phyloP scores from a whole-genome alignment of 2,888 invertebrate genomes.

The Abrostola triplasia region DNA sequence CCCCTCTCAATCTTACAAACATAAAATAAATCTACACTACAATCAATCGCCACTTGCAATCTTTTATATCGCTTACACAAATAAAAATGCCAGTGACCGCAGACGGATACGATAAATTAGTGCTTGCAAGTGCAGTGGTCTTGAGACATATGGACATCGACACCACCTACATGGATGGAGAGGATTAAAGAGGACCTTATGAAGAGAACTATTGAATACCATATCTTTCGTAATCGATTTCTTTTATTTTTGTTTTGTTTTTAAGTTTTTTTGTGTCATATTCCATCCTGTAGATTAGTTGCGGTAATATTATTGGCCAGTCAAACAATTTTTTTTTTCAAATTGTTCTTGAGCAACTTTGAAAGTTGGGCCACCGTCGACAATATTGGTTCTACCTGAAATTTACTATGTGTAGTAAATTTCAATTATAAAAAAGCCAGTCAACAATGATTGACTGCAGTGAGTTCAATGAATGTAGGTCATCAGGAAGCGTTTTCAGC shows the following conservation, averaged over 20 bases:
- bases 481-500: too few species aligned
- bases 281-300: too few species aligned
- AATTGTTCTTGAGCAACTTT: too few species aligned
- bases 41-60: constrained; percentile 3
- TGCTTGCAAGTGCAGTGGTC: neutral
- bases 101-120: constrained; percentile 5
- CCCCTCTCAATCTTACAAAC: neutral
- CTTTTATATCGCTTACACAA: constrained; percentile 4
- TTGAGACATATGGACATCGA: constrained; percentile 3
- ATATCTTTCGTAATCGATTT: too few species aligned
- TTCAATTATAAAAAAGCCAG: too few species aligned
- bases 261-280: neutral
- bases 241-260: neutral
- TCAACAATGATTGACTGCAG: too few species aligned
- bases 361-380: too few species aligned
- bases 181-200: neutral
- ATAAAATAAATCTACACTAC: constrained; percentile 4
- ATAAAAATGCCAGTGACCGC: constrained; percentile 2
- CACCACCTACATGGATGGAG: constrained; percentile 1
- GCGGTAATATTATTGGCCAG: too few species aligned
- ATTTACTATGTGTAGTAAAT: too few species aligned
- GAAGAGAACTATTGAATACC: neutral
- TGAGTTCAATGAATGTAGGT: too few species aligned
- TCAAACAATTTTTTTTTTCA: too few species aligned
- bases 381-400: too few species aligned